Conservation (phyloP, 2,113 vertebrate genomes). For the Aegithalos caudatus region DNA sequence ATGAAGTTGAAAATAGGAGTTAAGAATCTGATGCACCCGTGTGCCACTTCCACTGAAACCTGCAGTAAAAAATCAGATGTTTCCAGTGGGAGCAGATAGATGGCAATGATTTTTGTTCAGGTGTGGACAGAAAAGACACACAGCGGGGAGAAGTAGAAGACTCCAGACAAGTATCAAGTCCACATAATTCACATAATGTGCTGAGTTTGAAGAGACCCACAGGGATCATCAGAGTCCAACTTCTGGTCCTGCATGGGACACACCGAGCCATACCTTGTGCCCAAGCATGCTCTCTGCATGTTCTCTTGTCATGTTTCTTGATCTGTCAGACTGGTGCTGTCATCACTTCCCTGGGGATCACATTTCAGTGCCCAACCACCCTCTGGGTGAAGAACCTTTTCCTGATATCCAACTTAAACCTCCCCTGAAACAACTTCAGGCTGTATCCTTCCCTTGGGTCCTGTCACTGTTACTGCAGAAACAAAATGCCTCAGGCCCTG, state of each 20-base stretch:
- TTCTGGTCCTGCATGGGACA: not conserved
- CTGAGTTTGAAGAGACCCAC: not conserved
- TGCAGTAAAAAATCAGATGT: not conserved
- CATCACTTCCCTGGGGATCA: not conserved
- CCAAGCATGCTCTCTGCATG: too few species aligned
- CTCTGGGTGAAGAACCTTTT: not conserved
- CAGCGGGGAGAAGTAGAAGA: not conserved
- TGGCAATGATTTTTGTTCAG: not conserved
- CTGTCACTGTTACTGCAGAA: not conserved
- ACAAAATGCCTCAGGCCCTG: not conserved
- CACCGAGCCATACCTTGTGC: fast-evolving
- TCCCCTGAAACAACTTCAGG: not conserved
- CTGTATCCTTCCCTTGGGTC: fast-evolving
- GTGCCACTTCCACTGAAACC: not conserved
- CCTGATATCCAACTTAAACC: not conserved
- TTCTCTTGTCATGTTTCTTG: not conserved
- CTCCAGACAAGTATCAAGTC: not conserved
- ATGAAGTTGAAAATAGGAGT: not conserved
- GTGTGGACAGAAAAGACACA: not conserved
- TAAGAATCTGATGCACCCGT: not conserved
- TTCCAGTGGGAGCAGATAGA: not conserved
- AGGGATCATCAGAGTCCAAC: not conserved
- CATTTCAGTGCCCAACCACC: fast-evolving
- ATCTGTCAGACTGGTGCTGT: not conserved
- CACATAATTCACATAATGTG: not conserved